A percentile compares a stretch with the other conserved stretches of the same genome.
Evolutionary conservation across 2,888 invertebrate genomes (phyloP).

Genomic region (Mactromeris polynyma): DNA sequence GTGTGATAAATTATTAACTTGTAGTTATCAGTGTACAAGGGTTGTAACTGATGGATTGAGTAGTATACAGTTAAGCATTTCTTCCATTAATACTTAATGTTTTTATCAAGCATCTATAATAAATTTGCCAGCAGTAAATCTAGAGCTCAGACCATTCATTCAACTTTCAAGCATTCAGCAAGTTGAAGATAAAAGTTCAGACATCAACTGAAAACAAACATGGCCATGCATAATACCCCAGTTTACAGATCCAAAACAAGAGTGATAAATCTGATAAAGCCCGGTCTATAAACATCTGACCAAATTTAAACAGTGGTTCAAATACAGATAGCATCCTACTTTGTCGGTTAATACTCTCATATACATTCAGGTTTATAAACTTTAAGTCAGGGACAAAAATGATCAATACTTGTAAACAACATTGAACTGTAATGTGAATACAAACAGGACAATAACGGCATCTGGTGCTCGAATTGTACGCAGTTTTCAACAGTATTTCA

Average conservation of each 20-base stretch:
- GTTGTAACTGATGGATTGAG: not conserved
- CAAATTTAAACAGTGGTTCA: not conserved
- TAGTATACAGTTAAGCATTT: not conserved
- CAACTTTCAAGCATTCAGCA: not conserved
- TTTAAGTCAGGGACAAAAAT: not conserved
- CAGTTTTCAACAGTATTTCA: too few relatives aligned
- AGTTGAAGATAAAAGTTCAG: not conserved
- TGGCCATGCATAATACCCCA: not conserved
- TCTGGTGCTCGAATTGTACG: too few relatives aligned
- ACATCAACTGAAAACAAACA: not conserved
- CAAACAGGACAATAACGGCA: too few relatives aligned
- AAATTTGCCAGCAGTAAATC: not conserved
- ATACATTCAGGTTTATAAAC: not conserved
- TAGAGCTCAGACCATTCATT: not conserved
- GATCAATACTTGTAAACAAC: not conserved
- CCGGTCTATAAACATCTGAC: not conserved
- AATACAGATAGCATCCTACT: not conserved
- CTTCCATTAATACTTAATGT: not conserved
- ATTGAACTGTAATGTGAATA: too few relatives aligned
- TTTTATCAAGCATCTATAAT: not conserved
- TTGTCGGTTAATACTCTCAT: not conserved
- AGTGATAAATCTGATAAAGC: not conserved
- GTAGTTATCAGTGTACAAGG: not conserved
- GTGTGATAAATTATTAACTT: not conserved
- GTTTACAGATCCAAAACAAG: not conserved